Base-by-base conservation (phyloP, 2,888 invertebrate species). In the Drosophila subquinaria region DNA sequence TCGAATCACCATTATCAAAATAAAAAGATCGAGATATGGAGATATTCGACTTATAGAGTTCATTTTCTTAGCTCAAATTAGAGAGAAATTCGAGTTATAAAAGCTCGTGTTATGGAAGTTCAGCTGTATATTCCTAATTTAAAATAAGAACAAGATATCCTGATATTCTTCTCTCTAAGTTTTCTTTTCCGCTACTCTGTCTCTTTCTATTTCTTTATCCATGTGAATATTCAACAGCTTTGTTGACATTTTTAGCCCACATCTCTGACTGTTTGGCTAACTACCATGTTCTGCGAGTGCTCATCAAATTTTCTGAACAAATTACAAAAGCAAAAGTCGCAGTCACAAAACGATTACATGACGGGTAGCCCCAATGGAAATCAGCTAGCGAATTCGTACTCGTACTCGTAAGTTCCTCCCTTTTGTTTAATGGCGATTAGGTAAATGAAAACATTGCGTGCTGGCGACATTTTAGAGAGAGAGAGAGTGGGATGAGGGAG, bases 391-490 rank as follows among this genome's bases (percentile, higher is more conserved):
- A 2, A 38, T 6, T n/a, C 27, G 38, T 38, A 38, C 4, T n/a
- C 27, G 38, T 38, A 38, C 6, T 33, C 45, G 57, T 70, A 79
- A 74, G 74, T 60, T 66, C 76, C 63, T 60, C 56, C 52, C 48
- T 38, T 61, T 38, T 61, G 68, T 70, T 82, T 82, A 88, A 84
- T 88, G 84, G 79, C 84, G 81, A 89, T 85, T 85, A 85, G 89
- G 89, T 76, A 86, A 86, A 89, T 86, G 85, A 87, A 89, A 89
- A 89, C 89, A 86, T 86, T 87, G 85, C 85, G 85, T 86, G 85
- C 71, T 65, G 72, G 80, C 88, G 82, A 89, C 87, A 85, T 87
- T 87, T 83, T 79, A 84, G 48, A 74, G 27, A 40, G 17, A 20
- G 48, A 35, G n/a, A 23, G 35, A 4, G n/a, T n/a, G n/a, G n/a